These are phyloP conservation scores for Plecturocebus donacophilus DNA, from an alignment of 2,113 vertebrate species.

Conservation along the genomic window DNA sequence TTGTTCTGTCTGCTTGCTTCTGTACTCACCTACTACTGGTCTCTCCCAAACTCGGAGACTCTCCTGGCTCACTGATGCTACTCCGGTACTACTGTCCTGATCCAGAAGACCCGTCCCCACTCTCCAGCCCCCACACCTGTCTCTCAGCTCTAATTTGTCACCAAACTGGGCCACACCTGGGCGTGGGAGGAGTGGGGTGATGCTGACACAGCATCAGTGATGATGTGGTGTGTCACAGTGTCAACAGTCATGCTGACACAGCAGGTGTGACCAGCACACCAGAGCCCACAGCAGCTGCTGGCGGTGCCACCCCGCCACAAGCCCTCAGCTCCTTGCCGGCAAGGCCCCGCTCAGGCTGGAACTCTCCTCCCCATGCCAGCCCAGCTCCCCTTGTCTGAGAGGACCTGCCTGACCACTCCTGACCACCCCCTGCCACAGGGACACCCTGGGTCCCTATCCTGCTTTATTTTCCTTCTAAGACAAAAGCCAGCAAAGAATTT, in stretches of 20 bases:
- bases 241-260: not conserved
- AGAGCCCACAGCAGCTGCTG: fast-evolving
- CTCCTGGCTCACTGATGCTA: not conserved
- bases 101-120: too few species aligned
- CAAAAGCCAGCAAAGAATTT: not conserved
- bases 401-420: not conserved
- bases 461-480: not conserved
- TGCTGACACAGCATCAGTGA: not conserved
- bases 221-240: too few species aligned
- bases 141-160: not conserved
- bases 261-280: not conserved
- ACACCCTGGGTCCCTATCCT: not conserved
- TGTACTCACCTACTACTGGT: fast-evolving
- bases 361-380: not conserved
- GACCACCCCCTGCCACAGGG: not conserved
- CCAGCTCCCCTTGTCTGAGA: not conserved
- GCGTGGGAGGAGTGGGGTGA: not conserved
- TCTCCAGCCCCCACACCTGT: not conserved
- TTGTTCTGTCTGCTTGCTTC: too few species aligned
- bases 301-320: fast-evolving
- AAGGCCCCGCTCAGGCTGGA: not conserved
- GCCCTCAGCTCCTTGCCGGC: not conserved
- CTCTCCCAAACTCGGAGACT: not conserved
- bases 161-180: not conserved
- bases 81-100: not conserved